A percentile compares a stretch with the other conserved stretches of the same genome.
Evolutionary conservation across 2,113 vertebrate genomes (phyloP).

Genomic region (Mellivora capensis): DNA sequence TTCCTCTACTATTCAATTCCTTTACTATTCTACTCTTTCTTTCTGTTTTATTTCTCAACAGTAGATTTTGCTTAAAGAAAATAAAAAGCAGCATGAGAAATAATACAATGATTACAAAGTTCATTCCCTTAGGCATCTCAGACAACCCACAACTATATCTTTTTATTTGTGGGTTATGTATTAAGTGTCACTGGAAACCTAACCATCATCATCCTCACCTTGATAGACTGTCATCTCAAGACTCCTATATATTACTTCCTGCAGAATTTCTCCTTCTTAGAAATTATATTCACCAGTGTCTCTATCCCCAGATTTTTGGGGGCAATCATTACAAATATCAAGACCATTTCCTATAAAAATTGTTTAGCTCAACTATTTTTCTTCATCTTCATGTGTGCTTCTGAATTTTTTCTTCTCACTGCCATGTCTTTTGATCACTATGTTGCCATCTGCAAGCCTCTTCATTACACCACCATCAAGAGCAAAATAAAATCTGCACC

Average conservation of each 20-base stretch:
- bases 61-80: no score
- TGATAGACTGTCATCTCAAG: no score
- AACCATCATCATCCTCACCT: no score
- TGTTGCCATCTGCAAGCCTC: slow-evolving; percentile 61
- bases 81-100: slow-evolving; percentile 12
- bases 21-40: neutral
- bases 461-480: slow-evolving; percentile 55
- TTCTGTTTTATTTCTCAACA: neutral
- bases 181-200: no score
- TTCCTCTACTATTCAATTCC: no score
- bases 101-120: neutral
- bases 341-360: slow-evolving; percentile 41
- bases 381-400: neutral
- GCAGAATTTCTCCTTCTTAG: no score
- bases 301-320: no score
- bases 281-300: no score
- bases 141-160: neutral
- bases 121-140: slow-evolving; percentile 26
- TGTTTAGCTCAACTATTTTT: slow-evolving; percentile 45
- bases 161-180: slow-evolving; percentile 27
- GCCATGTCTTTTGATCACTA: slow-evolving; percentile 59
- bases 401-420: slow-evolving; percentile 44
- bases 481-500: slow-evolving; percentile 17
- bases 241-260: no score
- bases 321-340: neutral